Base-by-base conservation (phyloP, 2,888 invertebrate genomes). In the Trachelus tabidus region DNA sequence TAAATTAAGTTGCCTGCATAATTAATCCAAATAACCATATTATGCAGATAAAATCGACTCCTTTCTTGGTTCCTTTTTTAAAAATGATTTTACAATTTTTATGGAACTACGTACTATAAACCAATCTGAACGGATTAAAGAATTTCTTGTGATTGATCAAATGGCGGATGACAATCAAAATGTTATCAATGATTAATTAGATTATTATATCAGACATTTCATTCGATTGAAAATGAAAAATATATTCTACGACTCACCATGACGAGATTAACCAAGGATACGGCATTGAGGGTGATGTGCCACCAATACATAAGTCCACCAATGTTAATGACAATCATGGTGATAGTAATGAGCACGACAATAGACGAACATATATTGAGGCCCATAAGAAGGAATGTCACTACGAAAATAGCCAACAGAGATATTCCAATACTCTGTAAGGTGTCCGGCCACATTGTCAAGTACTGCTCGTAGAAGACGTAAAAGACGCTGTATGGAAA, bases 381-480 rank as follows among this genome's bases (percentile, higher is more conserved):
- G 34, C 99, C 99, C 94, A 98, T 97, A 82, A 98, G 92, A 30
- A 98, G 87, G 92, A 98, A 97, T 0, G 98, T 98, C 11, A 98
- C 98, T 37, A 98, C 93, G 92, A 99, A 98, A 81, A 99, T 98
- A n/a, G 98, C 98, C 3, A 95, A 92, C 79, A 98, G 93, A 30
- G 98, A 98, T 78, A 98, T 95, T 31, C 96, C 95, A 92, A 99
- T 94, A 87, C 97, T 97, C 89, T 95, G 94, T 56, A 98, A 90
- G 0, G 98, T 97, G 88, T 99, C 98, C 0, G 95, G 94, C 96
- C 98, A 97, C 94, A 99, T 98, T 12, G 98, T 98, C 83, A 99
- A 93, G 92, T 99, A 99, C 92, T 99, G 99, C 91, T 99, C 99
- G 91, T 99, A 99, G 93, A 98, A 99, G 35, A 99, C 99, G 91